Conservation (phyloP, 1,140 invertebrate species). For the Heliconius nattereri region DNA sequence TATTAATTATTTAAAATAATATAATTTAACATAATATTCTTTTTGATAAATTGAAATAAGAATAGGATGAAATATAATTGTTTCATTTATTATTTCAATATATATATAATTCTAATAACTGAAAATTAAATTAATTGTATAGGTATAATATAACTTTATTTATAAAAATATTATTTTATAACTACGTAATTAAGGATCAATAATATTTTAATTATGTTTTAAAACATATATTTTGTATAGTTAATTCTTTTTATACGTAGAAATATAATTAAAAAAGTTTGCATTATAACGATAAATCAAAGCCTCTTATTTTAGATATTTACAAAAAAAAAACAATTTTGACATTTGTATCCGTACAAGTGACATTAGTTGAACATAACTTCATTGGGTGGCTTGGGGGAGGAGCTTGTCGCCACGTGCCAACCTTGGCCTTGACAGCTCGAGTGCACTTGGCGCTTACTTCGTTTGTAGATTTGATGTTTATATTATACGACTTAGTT, state of each 20-base stretch:
- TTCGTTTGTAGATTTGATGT: constrained; percentile 2
- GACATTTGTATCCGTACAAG: constrained; percentile 3
- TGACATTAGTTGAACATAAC: constrained; percentile 19
- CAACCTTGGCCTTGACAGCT: constrained; percentile 44
- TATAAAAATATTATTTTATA: too few relatives aligned
- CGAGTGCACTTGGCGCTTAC: constrained; percentile 18
- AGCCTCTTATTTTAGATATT: too few relatives aligned
- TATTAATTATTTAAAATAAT: not conserved
- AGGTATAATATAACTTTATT: too few relatives aligned
- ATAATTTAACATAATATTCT: not conserved
- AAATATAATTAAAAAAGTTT: too few relatives aligned
- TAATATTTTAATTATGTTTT: too few relatives aligned
- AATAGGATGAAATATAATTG: constrained; percentile 7
- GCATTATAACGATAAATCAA: too few relatives aligned
- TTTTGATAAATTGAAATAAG: not conserved
- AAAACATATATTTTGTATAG: too few relatives aligned
- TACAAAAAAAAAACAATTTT: not conserved
- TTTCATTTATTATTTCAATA: not conserved
- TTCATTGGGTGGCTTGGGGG: constrained; percentile 18
- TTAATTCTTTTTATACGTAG: too few relatives aligned
- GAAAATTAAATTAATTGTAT: not conserved
- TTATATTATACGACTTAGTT: constrained; percentile 6
- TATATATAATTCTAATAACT: not conserved
- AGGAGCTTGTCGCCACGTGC: constrained; percentile 38
- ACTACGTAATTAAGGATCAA: too few relatives aligned